phyloP scores from a whole-genome alignment of 37 sponge, comb jelly and placozoan genomes.

The Amphimedon queenslandica region DNA sequence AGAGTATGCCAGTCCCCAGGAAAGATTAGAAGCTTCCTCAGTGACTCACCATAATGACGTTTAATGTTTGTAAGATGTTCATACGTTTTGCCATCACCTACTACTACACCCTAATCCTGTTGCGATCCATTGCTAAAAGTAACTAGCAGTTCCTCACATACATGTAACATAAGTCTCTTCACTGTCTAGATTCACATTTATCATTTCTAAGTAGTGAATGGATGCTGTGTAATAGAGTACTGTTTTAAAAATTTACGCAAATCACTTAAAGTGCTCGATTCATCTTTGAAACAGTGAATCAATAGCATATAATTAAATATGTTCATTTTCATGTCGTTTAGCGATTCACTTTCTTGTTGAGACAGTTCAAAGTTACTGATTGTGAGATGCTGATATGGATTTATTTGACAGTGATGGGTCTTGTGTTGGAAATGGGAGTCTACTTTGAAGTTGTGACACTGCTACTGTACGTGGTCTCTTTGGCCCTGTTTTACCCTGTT shows the following conservation, averaged over 20 bases:
- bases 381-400: neutral
- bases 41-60: neutral
- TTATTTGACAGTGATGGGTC: too few species aligned
- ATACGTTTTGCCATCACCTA: too few species aligned
- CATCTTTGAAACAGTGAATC: too few species aligned
- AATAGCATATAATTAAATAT: conserved; percentile 6
- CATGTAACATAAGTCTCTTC: too few species aligned
- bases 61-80: neutral
- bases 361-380: neutral
- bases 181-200: too few species aligned
- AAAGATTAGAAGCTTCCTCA: conserved; percentile 8
- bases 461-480: conserved; percentile 4
- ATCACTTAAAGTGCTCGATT: too few species aligned
- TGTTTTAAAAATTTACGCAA: neutral
- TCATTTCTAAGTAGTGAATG: neutral
- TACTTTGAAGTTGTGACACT: too few species aligned
- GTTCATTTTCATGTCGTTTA: neutral
- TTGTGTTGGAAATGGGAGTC: too few species aligned
- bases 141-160: too few species aligned
- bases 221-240: neutral
- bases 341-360: neutral
- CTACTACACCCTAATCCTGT: too few species aligned
- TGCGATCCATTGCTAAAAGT: too few species aligned
- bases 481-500: conserved; percentile 10
- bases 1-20: conserved; percentile 14